phyloP scores from a whole-genome alignment of 2,113 vertebrate genomes.

The Spea bombifrons region DNA sequence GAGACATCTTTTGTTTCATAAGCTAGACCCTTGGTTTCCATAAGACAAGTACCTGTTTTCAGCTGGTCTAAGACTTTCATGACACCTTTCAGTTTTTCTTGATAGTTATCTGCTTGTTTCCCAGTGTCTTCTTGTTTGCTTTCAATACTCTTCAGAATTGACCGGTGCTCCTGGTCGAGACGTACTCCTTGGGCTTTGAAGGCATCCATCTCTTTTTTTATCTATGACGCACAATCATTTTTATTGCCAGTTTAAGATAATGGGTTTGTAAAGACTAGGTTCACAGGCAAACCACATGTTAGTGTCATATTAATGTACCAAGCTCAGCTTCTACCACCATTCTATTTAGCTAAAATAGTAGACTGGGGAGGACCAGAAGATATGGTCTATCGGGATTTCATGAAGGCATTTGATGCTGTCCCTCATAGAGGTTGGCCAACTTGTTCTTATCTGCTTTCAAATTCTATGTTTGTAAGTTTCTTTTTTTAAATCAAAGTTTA shows the following conservation, averaged over 20 bases:
- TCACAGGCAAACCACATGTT: no score
- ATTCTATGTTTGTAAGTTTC: no score
- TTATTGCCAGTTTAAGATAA: neutral
- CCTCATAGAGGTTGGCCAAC: no score
- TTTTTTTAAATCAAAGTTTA: no score
- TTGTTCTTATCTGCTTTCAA: no score
- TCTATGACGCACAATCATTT: constrained; percentile 54
- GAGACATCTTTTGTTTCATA: neutral
- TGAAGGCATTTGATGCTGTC: no score
- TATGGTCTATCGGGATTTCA: no score
- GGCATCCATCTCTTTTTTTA: constrained; percentile 61
- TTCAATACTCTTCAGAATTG: constrained; percentile 53
- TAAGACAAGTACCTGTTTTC: constrained; percentile 57
- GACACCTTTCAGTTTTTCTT: constrained; percentile 51
- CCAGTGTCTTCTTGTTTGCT: constrained; percentile 51
- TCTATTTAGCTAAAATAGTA: no score
- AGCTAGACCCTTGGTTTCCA: neutral
- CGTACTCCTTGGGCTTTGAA: constrained; percentile 51
- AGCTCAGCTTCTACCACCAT: no score
- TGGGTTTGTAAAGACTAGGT: no score
- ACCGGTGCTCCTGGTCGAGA: constrained; percentile 53
- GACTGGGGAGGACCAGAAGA: no score
- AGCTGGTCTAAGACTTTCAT: constrained; percentile 64
- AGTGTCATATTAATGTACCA: no score
- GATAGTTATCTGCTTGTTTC: constrained; percentile 54